Evolutionary conservation across 2,888 invertebrate species (phyloP).

Genomic region (Lamellibrachia columna): DNA sequence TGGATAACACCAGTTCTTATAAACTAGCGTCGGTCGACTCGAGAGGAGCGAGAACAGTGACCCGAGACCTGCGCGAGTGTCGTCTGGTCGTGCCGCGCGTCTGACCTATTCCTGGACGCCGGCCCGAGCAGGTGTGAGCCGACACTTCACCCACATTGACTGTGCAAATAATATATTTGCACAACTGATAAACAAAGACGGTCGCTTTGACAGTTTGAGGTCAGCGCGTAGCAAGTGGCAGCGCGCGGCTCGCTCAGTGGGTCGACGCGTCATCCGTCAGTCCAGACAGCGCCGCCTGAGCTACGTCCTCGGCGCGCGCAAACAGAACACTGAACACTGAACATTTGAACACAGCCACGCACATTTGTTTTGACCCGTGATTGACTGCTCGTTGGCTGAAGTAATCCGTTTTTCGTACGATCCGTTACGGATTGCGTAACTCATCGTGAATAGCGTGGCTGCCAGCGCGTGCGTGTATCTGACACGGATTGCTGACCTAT

Average conservation of each 20-base stretch:
- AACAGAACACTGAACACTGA: background rate
- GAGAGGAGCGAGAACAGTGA: background rate
- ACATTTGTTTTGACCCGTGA: background rate
- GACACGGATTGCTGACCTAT: background rate
- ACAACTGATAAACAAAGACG: constrained; percentile 11
- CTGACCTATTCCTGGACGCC: background rate
- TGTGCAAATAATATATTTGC: constrained; percentile 16
- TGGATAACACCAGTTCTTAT: background rate
- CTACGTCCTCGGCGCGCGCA: background rate
- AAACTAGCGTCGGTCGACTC: background rate
- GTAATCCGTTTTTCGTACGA: background rate
- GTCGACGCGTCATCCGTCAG: background rate
- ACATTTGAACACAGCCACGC: background rate
- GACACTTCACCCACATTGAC: background rate
- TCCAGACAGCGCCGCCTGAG: background rate
- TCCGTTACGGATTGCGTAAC: background rate
- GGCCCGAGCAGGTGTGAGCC: background rate
- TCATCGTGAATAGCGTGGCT: background rate
- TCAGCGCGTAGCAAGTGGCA: background rate
- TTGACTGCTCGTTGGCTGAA: background rate
- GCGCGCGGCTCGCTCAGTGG: background rate
- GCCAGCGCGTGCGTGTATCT: background rate
- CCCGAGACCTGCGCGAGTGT: background rate
- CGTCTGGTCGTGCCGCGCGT: background rate
- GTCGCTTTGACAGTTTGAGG: background rate